Base-by-base conservation (phyloP, 2,113 vertebrate genomes). In the Thryonomys swinderianus region DNA sequence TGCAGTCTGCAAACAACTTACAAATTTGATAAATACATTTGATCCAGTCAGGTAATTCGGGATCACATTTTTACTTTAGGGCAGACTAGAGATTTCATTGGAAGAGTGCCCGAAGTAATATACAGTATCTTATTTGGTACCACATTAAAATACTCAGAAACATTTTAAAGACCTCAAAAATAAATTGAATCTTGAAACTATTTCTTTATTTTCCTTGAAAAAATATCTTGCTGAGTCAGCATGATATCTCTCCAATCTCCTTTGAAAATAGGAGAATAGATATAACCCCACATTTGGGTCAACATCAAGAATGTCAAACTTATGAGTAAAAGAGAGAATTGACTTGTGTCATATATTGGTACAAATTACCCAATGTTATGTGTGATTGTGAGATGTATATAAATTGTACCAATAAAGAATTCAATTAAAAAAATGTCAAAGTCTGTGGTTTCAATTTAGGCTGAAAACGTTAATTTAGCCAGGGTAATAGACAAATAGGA, bases 21-120 rank as follows among this genome's bases (percentile, higher is more conserved):
- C 34, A 85, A 92, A 74, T 83, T 51, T 91, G 40, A 92, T 76
- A 94, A 92, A 79, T 59, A 90, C 0, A 51, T 25, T 55, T 69
- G 14, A 80, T 76, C 34, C 91, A 85, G 89, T 67, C 13, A 85
- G 37, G 48, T 37, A 88, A 84, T 86, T 88, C 61, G 55, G 51
- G 6, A 92, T 83, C 20, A 71, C 32, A 67, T 90, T 95, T 96
- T 97, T 88, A 90, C 45, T 84, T 84, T 37, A 67, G 37, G 37
- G 53, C 18, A 85, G 9, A 83, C 27, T 32, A 85, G 53, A 18
- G 20, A 16, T 86, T 95, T n/a, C 66, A 40, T 67, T 40, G 13
- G 7, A 86, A 88, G 9, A 95, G 0, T 81, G 6, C 25, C 21
- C 71, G 73, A 91, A 80, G 2, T n/a, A 42, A 74, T 48, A 78